Percentiles rank a stretch among this genome's conserved stretches.
Conservation (phyloP, 2,888 invertebrate genomes). For the Tuta absoluta region DNA sequence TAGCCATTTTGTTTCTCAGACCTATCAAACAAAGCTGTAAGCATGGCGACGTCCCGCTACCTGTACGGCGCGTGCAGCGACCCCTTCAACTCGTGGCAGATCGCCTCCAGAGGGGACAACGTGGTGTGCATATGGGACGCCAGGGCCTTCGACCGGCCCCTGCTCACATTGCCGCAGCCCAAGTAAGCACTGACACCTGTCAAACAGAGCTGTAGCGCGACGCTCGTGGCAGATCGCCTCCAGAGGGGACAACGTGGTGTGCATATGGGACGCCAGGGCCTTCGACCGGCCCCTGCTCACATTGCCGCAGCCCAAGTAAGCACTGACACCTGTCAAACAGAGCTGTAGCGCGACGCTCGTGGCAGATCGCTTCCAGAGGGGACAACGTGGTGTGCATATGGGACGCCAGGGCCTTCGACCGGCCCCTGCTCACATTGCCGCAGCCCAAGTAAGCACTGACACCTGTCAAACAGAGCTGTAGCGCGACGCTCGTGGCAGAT, state of each 20-base stretch:
- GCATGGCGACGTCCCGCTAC: conserved; percentile 87
- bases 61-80: conserved; percentile 92
- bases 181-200: conserved; percentile 80
- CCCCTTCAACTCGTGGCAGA: conserved; percentile 87
- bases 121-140: conserved; percentile 94
- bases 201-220: conserved; percentile 82
- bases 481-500: no score
- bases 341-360: no score
- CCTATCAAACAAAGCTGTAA: conserved; percentile 83
- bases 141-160: conserved; percentile 91
- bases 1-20: conserved; percentile 75
- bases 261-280: conserved; percentile 93
- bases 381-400: no score
- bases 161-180: conserved; percentile 83
- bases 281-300: conserved; percentile 92
- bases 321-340: no score
- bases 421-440: no score
- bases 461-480: no score
- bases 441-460: no score
- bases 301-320: conserved; percentile 73
- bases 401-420: no score
- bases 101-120: conserved; percentile 92
- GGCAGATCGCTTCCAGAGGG: no score
- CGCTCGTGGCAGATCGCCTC: conserved; percentile 91
- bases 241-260: conserved; percentile 89